Conservation (phyloP, 2,797 vertebrate genomes). For the Sibirionetta formosa region DNA sequence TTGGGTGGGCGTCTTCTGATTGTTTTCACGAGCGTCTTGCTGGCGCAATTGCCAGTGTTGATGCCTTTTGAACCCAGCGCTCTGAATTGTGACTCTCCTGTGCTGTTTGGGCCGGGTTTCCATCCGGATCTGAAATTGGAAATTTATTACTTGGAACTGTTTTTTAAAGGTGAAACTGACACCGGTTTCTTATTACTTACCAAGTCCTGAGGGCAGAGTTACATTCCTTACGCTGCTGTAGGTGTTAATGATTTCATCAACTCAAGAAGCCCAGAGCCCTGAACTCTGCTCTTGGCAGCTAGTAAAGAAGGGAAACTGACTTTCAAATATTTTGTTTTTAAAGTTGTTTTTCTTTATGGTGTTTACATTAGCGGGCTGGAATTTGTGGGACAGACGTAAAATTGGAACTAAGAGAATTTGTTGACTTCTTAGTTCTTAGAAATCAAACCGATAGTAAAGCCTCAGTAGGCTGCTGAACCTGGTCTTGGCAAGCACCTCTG, state of each 20-base stretch:
- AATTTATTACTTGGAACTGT: slow-evolving; percentile 57
- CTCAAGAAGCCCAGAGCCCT: slow-evolving; percentile 20
- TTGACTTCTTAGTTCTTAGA: slow-evolving; percentile 37
- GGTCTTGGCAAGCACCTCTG: neutral
- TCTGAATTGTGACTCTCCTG: neutral
- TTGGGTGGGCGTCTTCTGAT: neutral
- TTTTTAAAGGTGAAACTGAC: slow-evolving; percentile 64
- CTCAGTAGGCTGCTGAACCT: neutral
- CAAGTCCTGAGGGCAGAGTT: slow-evolving; percentile 62
- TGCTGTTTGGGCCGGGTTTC: slow-evolving; percentile 19
- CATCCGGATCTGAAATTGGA: slow-evolving; percentile 34
- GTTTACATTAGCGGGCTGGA: slow-evolving; percentile 44
- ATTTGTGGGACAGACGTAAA: slow-evolving; percentile 13
- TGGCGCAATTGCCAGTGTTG: fast-evolving
- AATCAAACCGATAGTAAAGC: slow-evolving; percentile 22
- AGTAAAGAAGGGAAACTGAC: slow-evolving; percentile 48
- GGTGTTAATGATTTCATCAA: slow-evolving; percentile 74
- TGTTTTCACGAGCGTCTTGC: neutral
- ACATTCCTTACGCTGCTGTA: slow-evolving; percentile 64
- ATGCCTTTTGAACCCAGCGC: neutral
- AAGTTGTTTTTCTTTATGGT: slow-evolving; percentile 24
- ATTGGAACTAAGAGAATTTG: slow-evolving; percentile 4
- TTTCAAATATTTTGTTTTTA: slow-evolving; percentile 57
- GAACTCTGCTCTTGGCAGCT: slow-evolving; percentile 62
- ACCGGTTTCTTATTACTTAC: slow-evolving; percentile 60